These are phyloP conservation scores for Electrophaes corylata DNA, from an alignment of 2,888 invertebrate genomes.

Conservation along the genomic window DNA sequence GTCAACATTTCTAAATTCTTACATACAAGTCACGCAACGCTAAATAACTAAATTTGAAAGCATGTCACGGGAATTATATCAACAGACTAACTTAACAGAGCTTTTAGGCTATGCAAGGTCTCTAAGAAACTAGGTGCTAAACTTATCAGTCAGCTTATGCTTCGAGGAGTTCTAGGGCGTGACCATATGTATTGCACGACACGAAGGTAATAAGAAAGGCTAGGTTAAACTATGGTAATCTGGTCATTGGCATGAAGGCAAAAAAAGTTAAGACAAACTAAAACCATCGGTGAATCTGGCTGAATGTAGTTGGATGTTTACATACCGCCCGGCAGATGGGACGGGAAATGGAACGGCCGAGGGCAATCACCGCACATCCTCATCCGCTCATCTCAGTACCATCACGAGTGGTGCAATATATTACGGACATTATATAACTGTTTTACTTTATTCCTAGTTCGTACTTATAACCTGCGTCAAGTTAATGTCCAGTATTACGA, in stretches of 20 bases:
- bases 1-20: slow-evolving; percentile 2
- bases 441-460: background rate
- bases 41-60: background rate
- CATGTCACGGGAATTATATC: background rate
- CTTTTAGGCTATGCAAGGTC: background rate
- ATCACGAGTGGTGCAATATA: slow-evolving; percentile 42
- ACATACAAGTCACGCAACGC: background rate
- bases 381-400: slow-evolving; percentile 54
- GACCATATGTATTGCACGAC: background rate
- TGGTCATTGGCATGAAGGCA: background rate
- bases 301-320: slow-evolving; percentile 16
- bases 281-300: background rate
- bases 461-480: no score
- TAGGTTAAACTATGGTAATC: no score
- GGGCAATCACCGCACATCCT: slow-evolving; percentile 71
- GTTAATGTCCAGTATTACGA: slow-evolving; percentile 1
- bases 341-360: slow-evolving; percentile 51
- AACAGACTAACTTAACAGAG: background rate
- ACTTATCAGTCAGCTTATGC: background rate
- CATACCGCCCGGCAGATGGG: slow-evolving; percentile 39
- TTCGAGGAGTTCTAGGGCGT: background rate
- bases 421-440: slow-evolving; percentile 14
- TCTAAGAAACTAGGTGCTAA: background rate
- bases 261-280: background rate
- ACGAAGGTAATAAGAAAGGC: no score